phyloP scores from a whole-genome alignment of 2,888 invertebrate species.

The Synanthedon tipuliformis region DNA sequence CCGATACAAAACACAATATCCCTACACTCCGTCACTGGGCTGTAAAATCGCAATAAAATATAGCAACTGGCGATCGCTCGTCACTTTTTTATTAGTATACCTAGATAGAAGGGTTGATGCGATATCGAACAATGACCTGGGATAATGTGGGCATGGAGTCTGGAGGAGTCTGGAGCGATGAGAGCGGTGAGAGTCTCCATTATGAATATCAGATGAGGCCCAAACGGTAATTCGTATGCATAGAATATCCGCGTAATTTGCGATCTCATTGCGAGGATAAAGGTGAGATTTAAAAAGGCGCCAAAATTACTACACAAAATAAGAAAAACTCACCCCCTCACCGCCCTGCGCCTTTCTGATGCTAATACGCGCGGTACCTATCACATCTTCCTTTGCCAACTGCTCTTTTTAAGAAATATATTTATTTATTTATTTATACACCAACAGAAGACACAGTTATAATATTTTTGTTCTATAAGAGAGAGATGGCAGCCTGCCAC shows the following conservation, averaged over 20 bases:
- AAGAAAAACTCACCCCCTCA: constrained; percentile 10
- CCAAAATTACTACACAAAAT: constrained; percentile 16
- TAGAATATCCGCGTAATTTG: constrained; percentile 44
- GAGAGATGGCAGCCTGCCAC: constrained; percentile 22
- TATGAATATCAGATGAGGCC: constrained; percentile 14
- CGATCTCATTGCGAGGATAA: constrained; percentile 44
- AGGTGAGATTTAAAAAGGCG: constrained; percentile 36
- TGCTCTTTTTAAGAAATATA: background rate
- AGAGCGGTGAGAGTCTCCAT: background rate
- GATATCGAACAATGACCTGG: no score
- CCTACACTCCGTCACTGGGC: background rate
- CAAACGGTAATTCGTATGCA: constrained; percentile 41
- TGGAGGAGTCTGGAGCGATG: background rate
- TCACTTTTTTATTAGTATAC: no score
- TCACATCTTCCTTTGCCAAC: background rate
- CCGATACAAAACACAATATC: background rate
- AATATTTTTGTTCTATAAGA: background rate
- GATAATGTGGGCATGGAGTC: no score
- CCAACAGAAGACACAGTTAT: no score
- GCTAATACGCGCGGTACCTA: constrained; percentile 40
- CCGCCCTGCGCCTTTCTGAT: constrained; percentile 22
- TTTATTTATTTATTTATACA: no score
- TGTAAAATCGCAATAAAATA: no score
- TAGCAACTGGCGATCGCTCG: no score
- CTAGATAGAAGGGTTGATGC: no score